These are phyloP conservation scores for Mobula birostris DNA, from an alignment of 2,113 vertebrate genomes.

Conservation along the genomic window DNA sequence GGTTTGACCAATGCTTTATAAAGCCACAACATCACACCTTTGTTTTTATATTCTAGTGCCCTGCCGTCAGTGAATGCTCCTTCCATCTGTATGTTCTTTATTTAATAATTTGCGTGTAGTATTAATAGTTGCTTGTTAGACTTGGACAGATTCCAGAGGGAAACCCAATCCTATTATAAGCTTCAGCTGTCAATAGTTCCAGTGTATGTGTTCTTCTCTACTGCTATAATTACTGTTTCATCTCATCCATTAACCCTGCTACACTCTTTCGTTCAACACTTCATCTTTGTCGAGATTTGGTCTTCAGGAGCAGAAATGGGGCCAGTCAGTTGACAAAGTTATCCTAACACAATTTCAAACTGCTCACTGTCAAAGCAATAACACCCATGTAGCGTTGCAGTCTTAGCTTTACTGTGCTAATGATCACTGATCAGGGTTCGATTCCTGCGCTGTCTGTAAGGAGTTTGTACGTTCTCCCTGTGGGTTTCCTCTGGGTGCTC, in stretches of 20 bases:
- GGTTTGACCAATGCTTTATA: too few species aligned
- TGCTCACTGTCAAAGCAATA: not conserved
- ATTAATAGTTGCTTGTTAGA: not conserved
- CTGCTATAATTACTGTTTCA: not conserved
- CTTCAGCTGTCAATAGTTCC: not conserved
- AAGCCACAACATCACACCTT: too few species aligned
- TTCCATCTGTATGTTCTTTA: not conserved
- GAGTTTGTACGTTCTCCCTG: too few species aligned
- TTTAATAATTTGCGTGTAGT: not conserved
- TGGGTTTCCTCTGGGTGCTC: too few species aligned
- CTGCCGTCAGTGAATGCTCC: not conserved
- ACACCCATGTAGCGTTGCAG: too few species aligned
- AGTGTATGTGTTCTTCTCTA: not conserved
- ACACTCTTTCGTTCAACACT: not conserved
- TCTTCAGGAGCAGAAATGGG: not conserved
- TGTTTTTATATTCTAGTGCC: too few species aligned
- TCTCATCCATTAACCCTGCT: not conserved
- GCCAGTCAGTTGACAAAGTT: not conserved
- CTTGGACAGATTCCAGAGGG: not conserved
- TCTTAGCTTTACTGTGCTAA: too few species aligned
- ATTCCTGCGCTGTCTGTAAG: too few species aligned
- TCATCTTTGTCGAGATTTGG: not conserved
- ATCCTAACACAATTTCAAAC: too few species aligned
- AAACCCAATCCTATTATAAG: not conserved
- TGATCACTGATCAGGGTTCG: too few species aligned